phyloP scores from a whole-genome alignment of 2,888 invertebrate species.

The Alloscopus bannaensis region DNA sequence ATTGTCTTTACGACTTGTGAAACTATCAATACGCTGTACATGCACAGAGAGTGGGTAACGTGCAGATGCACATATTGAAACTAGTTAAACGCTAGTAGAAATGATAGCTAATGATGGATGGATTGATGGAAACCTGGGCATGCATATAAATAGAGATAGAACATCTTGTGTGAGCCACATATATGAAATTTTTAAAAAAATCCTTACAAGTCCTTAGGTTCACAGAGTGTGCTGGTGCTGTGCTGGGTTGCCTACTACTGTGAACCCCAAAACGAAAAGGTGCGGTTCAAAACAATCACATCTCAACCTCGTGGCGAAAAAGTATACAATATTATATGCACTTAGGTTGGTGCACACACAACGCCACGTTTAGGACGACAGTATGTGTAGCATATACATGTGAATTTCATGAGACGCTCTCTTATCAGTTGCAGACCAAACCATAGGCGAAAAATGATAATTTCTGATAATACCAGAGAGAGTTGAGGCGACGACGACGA shows the following conservation, averaged over 20 bases:
- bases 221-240: no score
- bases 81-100: neutral
- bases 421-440: constrained; percentile 26
- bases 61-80: neutral
- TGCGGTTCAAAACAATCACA: constrained; percentile 55
- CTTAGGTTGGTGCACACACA: no score
- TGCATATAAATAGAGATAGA: constrained; percentile 37
- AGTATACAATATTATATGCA: neutral
- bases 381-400: constrained; percentile 1
- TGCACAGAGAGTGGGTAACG: constrained; percentile 8
- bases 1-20: constrained; percentile 5
- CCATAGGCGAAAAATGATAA: constrained; percentile 29
- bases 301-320: constrained; percentile 50
- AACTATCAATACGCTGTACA: neutral
- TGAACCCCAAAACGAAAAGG: constrained; percentile 37
- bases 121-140: constrained; percentile 30
- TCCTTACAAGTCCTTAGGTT: constrained; percentile 19
- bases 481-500: constrained; percentile 39
- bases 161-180: no score
- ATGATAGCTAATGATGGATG: constrained; percentile 47
- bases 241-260: neutral
- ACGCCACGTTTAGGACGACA: no score
- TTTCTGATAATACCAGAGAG: constrained; percentile 27
- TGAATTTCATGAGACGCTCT: constrained; percentile 22
- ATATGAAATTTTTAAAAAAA: no score